Evolutionary conservation across 2,888 invertebrate species (phyloP).

Genomic region (Temnothorax ravouxi): DNA sequence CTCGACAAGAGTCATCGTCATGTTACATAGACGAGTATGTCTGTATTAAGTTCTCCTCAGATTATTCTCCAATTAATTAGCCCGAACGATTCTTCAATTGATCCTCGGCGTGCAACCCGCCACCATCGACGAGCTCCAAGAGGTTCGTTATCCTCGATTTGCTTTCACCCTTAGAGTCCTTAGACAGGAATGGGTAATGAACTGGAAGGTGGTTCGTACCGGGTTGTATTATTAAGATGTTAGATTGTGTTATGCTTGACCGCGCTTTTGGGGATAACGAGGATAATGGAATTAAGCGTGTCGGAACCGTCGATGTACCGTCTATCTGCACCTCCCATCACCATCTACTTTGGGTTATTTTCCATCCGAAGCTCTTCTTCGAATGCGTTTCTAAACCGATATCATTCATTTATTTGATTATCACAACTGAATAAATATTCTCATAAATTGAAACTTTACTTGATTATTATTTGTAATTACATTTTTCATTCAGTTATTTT

Average conservation of each 20-base stretch:
- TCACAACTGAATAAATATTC: background rate
- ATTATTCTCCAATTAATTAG: slow-evolving; percentile 80
- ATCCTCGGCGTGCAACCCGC: slow-evolving; percentile 64
- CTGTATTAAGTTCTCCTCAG: slow-evolving; percentile 66
- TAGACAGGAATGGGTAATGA: slow-evolving; percentile 84
- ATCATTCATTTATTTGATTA: slow-evolving; percentile 2
- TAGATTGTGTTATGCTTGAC: slow-evolving; percentile 64
- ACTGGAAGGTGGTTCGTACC: slow-evolving; percentile 79
- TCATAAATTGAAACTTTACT: background rate
- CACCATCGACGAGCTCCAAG: slow-evolving; percentile 71
- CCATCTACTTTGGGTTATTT: background rate
- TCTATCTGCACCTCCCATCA: background rate
- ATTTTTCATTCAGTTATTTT: background rate
- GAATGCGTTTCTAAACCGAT: background rate
- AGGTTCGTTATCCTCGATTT: slow-evolving; percentile 84
- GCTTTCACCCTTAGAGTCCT: slow-evolving; percentile 76
- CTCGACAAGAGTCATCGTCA: slow-evolving; percentile 25
- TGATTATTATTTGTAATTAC: slow-evolving; percentile 11
- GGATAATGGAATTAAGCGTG: slow-evolving; percentile 47
- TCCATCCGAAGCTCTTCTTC: background rate
- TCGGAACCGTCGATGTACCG: slow-evolving; percentile 26
- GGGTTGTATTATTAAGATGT: slow-evolving; percentile 84
- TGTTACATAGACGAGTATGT: slow-evolving; percentile 22
- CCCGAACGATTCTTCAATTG: slow-evolving; percentile 79
- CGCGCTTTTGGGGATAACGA: slow-evolving; percentile 58